Percentiles rank a stretch among this genome's conserved stretches.
Evolutionary conservation across 2,888 invertebrate species (phyloP).

Genomic region (Neocrepidodera transversa): DNA sequence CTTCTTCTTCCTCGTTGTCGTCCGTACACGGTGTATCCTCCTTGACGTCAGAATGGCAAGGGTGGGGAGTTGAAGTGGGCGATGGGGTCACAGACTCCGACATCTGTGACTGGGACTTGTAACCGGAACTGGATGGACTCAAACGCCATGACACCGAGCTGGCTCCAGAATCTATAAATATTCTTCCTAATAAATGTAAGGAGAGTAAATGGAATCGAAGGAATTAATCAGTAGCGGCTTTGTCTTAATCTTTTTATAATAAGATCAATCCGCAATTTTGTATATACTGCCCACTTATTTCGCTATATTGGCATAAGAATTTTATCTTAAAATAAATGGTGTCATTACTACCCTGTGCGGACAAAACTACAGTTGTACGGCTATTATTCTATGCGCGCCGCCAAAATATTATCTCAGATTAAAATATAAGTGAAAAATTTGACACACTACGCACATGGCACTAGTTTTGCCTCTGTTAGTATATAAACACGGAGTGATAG

Average conservation of each 20-base stretch:
- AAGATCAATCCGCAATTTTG: too few relatives aligned
- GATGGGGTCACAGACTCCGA: conserved; percentile 82
- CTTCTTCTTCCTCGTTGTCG: conserved; percentile 33
- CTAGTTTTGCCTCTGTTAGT: too few relatives aligned
- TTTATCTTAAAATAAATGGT: too few relatives aligned
- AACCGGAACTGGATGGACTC: conserved; percentile 79
- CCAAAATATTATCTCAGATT: too few relatives aligned
- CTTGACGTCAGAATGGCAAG: conserved; percentile 40
- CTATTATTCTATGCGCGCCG: too few relatives aligned
- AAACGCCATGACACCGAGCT: conserved; percentile 70
- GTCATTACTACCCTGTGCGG: too few relatives aligned
- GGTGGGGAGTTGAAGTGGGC: conserved; percentile 67
- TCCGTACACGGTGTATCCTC: conserved; percentile 49
- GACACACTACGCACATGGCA: too few relatives aligned
- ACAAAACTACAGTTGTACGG: background rate
- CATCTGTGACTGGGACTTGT: conserved; percentile 76
- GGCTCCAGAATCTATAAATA: conserved; percentile 65
- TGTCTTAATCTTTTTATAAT: too few relatives aligned
- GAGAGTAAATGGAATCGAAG: conserved; percentile 9
- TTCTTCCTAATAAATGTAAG: conserved; percentile 23
- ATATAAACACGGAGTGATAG: too few relatives aligned
- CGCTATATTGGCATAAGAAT: too few relatives aligned
- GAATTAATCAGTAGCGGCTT: background rate
- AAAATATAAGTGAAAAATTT: too few relatives aligned
- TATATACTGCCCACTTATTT: too few relatives aligned